These are phyloP conservation scores for Pteronura brasiliensis DNA, from an alignment of 2,113 vertebrate species.

Conservation along the genomic window DNA sequence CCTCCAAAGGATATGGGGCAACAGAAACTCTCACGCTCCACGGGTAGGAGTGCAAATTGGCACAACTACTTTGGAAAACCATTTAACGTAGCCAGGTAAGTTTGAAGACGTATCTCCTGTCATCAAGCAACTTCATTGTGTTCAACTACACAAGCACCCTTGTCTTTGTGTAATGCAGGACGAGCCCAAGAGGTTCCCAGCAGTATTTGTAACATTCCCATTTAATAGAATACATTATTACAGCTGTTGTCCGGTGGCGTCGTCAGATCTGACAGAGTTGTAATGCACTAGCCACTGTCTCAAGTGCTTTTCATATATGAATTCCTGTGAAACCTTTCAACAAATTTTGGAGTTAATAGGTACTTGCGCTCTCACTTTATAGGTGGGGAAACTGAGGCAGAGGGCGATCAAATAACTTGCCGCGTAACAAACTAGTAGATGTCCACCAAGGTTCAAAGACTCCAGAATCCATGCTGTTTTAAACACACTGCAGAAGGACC, in stretches of 20 bases:
- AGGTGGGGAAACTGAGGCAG: background rate
- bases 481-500: background rate
- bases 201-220: background rate
- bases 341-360: background rate
- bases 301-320: background rate
- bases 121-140: background rate
- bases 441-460: background rate
- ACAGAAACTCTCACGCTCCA: background rate
- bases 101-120: no score
- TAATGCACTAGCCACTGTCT: no score
- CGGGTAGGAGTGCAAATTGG: no score
- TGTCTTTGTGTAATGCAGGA: background rate
- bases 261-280: background rate
- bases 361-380: background rate
- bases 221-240: background rate
- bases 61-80: background rate
- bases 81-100: background rate
- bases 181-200: fast-evolving
- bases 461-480: background rate
- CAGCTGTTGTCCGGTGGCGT: no score
- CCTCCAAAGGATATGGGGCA: background rate
- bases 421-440: no score
- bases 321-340: background rate
- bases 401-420: background rate
- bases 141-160: no score